Base-by-base conservation (phyloP, 2,113 vertebrate genomes). In the Malurus alboscapulatus region DNA sequence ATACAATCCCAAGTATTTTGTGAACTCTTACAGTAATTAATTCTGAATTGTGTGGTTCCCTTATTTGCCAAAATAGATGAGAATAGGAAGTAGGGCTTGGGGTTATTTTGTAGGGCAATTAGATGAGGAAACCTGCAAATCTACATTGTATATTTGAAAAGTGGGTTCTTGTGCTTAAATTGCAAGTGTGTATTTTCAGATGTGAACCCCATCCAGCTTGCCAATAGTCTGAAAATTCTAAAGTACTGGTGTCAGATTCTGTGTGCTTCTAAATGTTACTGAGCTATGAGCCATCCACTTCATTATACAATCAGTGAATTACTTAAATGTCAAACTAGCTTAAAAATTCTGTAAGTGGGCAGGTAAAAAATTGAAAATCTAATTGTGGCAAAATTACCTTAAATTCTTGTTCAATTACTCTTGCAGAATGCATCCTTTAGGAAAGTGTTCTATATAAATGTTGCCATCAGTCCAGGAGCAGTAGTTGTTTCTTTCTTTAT, bases 381-480 rank as follows among this genome's bases (percentile, higher is more conserved):
- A 93, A 67, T 50, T 67, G 51, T 88, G 90, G 75, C 93, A 90
- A 97, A 96, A 81, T 62, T 78, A 79, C 95, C 55, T 67, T 22
- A 75, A 14, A 5, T 77, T 91, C 67, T 95, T 96, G 97, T 89
- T 74, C 7, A 32, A 95, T 96, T 96, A 86, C 75, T 97, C 89
- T 95, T 95, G 80, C 96, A 97, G 96, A 97, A 57, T 90, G 51
- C 96, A 44, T 94, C 94, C 62, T 76, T 96, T 96, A 97, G 95
- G 84, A 96, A 85, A 85, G 84, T 63, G 80, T 84, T 91, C 78
- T 94, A 53, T 93, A 90, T 71, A 65, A 93, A 74, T 94, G 94
- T 96, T 96, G 82, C 83, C 84, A 63, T 96, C 88, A 87, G 62
- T 96, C 81, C 88, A 95, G 96, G 96, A 97, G 96, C 95, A 97